phyloP scores from a whole-genome alignment of 2,888 invertebrate species.

The Parnassius glacialis region DNA sequence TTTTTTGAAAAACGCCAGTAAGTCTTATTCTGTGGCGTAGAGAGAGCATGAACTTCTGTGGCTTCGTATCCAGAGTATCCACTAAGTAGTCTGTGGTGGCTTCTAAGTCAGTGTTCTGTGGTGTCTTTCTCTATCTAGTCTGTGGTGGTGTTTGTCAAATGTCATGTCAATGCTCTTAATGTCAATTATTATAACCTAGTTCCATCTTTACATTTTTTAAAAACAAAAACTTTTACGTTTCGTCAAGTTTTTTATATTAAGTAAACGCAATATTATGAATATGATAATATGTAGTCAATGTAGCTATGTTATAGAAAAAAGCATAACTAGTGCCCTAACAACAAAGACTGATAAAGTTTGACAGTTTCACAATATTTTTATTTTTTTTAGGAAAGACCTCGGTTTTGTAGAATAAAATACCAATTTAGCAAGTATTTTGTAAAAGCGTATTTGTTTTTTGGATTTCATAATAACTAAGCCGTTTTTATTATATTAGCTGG shows the following conservation, averaged over 20 bases:
- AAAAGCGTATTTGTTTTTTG: not conserved
- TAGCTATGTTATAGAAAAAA: not conserved
- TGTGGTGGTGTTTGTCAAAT: no score
- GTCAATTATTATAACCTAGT: conserved; percentile 26
- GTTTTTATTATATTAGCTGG: not conserved
- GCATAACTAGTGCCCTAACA: not conserved
- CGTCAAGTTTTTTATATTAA: not conserved
- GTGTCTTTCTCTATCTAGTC: no score
- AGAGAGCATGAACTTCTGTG: no score
- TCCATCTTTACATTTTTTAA: conserved; percentile 15
- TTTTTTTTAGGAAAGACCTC: conserved; percentile 1
- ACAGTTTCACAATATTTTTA: conserved; percentile 14
- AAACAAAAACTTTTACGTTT: conserved; percentile 19
- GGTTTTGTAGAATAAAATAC: conserved; percentile 6
- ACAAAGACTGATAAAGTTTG: conserved; percentile 11
- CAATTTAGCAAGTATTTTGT: not conserved
- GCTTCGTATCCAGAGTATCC: no score
- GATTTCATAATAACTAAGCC: not conserved
- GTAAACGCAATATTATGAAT: not conserved
- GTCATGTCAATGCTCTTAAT: conserved; percentile 13
- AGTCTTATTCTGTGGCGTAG: no score
- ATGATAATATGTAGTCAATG: not conserved
- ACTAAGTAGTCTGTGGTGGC: no score
- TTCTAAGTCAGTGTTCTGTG: no score
- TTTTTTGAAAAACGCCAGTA: no score